Percentiles rank a stretch among this genome's conserved stretches.
These are phyloP conservation scores for Hemiscyllium ocellatum DNA, from an alignment of 2,113 vertebrate genomes.

Conservation along the genomic window DNA sequence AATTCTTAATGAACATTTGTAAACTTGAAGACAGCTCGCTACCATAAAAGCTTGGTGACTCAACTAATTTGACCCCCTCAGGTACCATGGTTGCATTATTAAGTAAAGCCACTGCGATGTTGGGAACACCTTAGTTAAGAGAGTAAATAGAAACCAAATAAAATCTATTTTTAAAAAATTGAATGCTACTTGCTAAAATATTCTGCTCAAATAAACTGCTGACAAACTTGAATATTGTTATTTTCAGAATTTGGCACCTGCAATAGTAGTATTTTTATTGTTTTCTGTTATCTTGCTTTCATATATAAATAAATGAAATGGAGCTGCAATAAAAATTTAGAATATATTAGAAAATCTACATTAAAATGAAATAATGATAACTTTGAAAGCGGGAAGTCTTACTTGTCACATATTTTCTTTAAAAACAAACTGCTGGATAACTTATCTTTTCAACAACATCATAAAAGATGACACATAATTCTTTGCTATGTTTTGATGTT, in stretches of 20 bases:
- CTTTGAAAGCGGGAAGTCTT: background rate
- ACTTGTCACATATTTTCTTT: background rate
- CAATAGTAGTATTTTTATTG: background rate
- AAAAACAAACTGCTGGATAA: no score
- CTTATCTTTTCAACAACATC: background rate
- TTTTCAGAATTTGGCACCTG: background rate
- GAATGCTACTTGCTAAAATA: background rate
- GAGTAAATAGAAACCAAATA: no score
- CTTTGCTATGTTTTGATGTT: background rate
- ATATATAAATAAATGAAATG: constrained; percentile 11
- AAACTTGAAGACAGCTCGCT: background rate
- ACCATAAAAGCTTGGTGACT: background rate
- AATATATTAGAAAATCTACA: background rate
- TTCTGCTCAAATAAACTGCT: background rate
- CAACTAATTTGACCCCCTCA: background rate
- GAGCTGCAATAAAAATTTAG: background rate
- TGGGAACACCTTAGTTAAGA: background rate
- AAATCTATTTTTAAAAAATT: background rate
- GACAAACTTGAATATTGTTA: background rate
- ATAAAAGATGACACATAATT: background rate
- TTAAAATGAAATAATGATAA: constrained; percentile 10
- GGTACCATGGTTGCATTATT: background rate
- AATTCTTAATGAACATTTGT: background rate
- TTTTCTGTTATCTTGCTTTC: background rate
- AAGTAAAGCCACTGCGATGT: background rate